These are phyloP conservation scores for Polydrusus cervinus DNA, from an alignment of 2,888 invertebrate genomes.

Conservation along the genomic window DNA sequence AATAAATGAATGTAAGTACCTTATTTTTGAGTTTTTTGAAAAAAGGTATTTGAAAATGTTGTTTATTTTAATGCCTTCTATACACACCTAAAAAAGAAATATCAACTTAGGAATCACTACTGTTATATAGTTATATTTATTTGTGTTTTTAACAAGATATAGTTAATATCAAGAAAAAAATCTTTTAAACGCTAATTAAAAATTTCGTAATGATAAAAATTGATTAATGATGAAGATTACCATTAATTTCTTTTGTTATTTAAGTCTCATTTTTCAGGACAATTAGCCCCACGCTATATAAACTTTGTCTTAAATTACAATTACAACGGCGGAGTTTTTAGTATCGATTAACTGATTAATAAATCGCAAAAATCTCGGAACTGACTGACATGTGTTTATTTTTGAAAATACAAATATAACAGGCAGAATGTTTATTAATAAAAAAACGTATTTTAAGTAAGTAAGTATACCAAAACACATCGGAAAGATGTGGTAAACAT, in stretches of 20 bases:
- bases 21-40: no score
- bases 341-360: not conserved
- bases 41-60: no score
- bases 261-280: not conserved
- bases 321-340: not conserved
- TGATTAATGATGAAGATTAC: not conserved
- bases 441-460: no score
- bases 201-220: not conserved
- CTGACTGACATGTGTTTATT: not conserved
- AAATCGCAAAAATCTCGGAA: no score
- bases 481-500: no score
- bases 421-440: no score
- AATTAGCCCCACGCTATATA: not conserved
- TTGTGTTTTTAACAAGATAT: not conserved
- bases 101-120: no score
- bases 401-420: not conserved
- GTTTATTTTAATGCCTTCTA: no score
- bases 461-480: no score
- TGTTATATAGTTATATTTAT: no score
- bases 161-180: not conserved
- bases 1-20: no score
- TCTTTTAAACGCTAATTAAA: not conserved
- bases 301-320: not conserved
- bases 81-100: no score
- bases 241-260: conserved; percentile 3